phyloP scores from a whole-genome alignment of 2,797 vertebrate genomes.

The Muscicapa striata region DNA sequence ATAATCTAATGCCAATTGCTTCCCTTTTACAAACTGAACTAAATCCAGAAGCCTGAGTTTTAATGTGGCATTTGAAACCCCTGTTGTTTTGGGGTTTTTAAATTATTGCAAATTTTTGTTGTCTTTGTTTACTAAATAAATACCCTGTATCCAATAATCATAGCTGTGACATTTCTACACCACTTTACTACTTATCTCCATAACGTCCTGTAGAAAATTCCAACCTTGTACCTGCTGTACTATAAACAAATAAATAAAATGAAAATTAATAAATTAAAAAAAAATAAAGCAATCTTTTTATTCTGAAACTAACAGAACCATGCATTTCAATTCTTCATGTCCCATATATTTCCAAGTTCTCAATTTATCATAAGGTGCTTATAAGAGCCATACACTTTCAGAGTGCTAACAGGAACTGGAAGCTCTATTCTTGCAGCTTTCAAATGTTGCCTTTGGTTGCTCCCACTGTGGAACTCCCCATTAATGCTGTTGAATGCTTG shows the following conservation, averaged over 20 bases:
- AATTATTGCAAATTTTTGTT: background rate
- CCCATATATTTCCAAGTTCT: background rate
- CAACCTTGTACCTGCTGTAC: background rate
- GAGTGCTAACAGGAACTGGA: rapidly evolving
- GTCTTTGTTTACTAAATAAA: background rate
- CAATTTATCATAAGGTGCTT: background rate
- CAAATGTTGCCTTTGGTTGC: background rate
- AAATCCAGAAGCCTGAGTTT: background rate
- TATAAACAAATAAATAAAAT: background rate
- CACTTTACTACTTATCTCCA: background rate
- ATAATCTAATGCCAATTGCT: background rate
- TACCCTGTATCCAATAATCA: background rate
- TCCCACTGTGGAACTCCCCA: background rate
- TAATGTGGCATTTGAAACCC: background rate
- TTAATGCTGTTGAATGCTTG: background rate
- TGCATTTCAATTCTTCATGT: background rate
- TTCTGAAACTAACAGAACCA: background rate
- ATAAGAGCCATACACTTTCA: background rate
- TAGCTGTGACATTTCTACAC: background rate
- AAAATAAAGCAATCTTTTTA: background rate
- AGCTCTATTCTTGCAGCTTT: background rate
- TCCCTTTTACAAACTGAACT: background rate
- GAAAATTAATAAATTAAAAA: background rate
- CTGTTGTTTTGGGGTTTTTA: too few species aligned
- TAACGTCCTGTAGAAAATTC: background rate